Conservation (phyloP, 1,140 invertebrate species). For the Rhysida immarginata region DNA sequence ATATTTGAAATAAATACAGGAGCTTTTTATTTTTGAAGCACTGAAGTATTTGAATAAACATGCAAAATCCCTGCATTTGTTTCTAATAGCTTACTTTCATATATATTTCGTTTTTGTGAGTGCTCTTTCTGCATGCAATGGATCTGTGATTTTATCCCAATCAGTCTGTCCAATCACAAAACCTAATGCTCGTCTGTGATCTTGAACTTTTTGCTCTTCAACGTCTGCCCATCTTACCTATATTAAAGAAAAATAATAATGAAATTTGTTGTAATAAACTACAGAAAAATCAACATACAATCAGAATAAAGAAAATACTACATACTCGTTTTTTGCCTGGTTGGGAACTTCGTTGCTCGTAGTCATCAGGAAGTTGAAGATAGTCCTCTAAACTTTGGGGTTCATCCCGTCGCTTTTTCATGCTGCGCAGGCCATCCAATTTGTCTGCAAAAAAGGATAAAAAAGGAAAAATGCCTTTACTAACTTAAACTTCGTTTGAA, state of each 20-base stretch:
- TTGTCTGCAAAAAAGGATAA: slow-evolving; percentile 71
- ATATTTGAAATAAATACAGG: no score
- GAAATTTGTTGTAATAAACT: background rate
- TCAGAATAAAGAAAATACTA: background rate
- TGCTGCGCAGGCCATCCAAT: slow-evolving; percentile 53
- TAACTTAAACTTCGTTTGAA: no score
- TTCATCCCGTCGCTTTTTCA: slow-evolving; percentile 36
- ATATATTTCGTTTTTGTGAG: slow-evolving; percentile 90
- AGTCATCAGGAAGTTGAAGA: slow-evolving; percentile 66
- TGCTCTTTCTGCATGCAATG: slow-evolving; percentile 67
- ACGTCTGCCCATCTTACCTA: slow-evolving; percentile 96
- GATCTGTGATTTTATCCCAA: slow-evolving; percentile 87
- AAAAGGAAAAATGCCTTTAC: no score
- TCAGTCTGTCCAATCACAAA: slow-evolving; percentile 91
- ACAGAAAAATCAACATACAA: background rate
- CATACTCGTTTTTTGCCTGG: slow-evolving; percentile 78
- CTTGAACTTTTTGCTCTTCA: slow-evolving; percentile 74
- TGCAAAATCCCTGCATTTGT: no score
- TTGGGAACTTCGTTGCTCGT: slow-evolving; percentile 41
- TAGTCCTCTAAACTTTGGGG: slow-evolving; percentile 72
- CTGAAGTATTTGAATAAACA: no score
- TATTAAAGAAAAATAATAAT: slow-evolving; percentile 17
- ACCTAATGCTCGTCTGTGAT: slow-evolving; percentile 78
- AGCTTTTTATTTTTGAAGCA: no score
- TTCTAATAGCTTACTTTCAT: slow-evolving; percentile 27